Base-by-base conservation (phyloP, 2,113 vertebrate species). In the Rhineura floridana region DNA sequence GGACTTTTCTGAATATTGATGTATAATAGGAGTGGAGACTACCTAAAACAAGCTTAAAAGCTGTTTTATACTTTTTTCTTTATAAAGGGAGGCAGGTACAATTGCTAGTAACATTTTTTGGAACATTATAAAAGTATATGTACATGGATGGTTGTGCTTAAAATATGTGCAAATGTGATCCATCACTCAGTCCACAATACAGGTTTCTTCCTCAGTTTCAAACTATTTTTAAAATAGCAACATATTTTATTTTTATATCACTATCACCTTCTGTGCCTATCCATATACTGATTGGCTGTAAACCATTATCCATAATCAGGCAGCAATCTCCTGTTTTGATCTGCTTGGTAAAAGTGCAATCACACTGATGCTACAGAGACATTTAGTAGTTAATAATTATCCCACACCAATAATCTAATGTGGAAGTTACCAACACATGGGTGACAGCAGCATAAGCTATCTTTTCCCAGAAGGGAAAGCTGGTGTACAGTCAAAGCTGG, bases 1-100 rank as follows among this genome's bases (percentile, higher is more conserved):
- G 11, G 23, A 81, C n/a, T 21, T 80, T 36, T 80, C 50, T 36
- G 17, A 15, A 63, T 73, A 73, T 75, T 86, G 81, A 69, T 83
- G 78, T 90, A 63, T 85, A 85, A 91, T 89, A n/a, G 87, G 33
- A 86, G 36, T 86, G 84, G 62, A 67, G 73, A 87, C 10, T 84
- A 79, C 82, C 80, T 81, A 93, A 69, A 90, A 91, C n/a, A 93
- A 85, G 59, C 52, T 50, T 76, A 39, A 75, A n/a, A 23, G 5
- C 25, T 83, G 11, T 52, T 46, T 59, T 59, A 59, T 59, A n/a
- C 55, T 86, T 91, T 88, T 90, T 85, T 15, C 9, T 81, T 7
- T 50, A 86, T 73, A 63, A 88, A 91, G 15, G 33, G 42, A 42
- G 23, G 4, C 76, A 39, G 30, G 13, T 19, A 55, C 50, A 89